Evolutionary conservation across 2,113 vertebrate genomes (phyloP).

Genomic region (Mus pahari): DNA sequence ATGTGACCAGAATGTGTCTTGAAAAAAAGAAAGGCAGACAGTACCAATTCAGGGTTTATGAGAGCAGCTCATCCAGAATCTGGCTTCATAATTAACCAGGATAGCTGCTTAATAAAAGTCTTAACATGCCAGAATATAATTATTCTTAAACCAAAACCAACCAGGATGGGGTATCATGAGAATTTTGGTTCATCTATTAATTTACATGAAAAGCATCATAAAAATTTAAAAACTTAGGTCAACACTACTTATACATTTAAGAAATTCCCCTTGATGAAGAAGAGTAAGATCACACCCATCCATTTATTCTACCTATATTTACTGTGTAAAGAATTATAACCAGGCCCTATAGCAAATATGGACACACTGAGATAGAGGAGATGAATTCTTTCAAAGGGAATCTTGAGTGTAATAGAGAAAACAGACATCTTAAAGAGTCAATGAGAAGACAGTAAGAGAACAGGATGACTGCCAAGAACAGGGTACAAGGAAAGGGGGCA

Average conservation of each 20-base stretch:
- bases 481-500: neutral
- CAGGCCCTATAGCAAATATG: neutral
- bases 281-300: neutral
- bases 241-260: slow-evolving; percentile 22
- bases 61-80: slow-evolving; percentile 16
- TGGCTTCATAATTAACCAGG: neutral
- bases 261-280: neutral
- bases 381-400: neutral
- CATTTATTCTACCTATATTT: slow-evolving; percentile 7
- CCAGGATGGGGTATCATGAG: neutral
- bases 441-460: neutral
- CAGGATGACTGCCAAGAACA: neutral
- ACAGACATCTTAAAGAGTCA: slow-evolving; percentile 4
- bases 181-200: slow-evolving; percentile 34
- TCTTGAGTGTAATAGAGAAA: neutral
- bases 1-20: neutral
- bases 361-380: slow-evolving; percentile 14
- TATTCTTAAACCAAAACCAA: slow-evolving; percentile 43
- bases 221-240: neutral
- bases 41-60: slow-evolving; percentile 7
- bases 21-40: neutral
- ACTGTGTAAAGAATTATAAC: neutral
- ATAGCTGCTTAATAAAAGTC: slow-evolving; percentile 11
- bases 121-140: neutral
- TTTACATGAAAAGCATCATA: neutral